Conservation (phyloP, 2,113 vertebrate genomes). For the Brachyhypopomus occidentalis region DNA sequence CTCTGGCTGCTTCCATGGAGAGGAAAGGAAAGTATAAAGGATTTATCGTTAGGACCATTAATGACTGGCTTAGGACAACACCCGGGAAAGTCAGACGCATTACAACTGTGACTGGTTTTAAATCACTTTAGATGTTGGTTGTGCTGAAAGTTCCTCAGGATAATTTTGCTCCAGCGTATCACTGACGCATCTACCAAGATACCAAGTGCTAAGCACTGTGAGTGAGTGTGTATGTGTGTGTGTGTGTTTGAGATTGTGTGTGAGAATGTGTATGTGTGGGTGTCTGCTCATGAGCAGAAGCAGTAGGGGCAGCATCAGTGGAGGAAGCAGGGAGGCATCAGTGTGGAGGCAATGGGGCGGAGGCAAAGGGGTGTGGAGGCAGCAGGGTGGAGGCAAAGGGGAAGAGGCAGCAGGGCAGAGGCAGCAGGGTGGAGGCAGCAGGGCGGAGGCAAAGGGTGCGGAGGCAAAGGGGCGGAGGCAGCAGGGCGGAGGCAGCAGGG, state of each 20-base stretch:
- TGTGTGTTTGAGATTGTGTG: constrained; percentile 21
- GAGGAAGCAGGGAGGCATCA: too few species aligned
- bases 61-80: not conserved
- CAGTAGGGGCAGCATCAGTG: constrained; percentile 53
- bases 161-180: not conserved
- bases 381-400: too few species aligned
- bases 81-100: not conserved
- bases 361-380: too few species aligned
- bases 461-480: constrained; percentile 44
- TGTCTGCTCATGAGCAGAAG: constrained; percentile 49
- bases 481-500: constrained; percentile 48
- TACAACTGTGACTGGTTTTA: not conserved
- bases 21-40: not conserved
- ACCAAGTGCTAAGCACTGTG: not conserved
- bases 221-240: constrained; percentile 11
- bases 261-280: not conserved
- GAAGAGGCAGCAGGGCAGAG: too few species aligned
- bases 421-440: constrained; percentile 40
- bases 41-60: not conserved
- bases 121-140: not conserved
- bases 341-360: too few species aligned
- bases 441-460: too few species aligned
- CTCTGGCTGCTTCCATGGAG: not conserved
- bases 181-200: constrained; percentile 8
- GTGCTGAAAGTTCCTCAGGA: not conserved